A percentile compares a stretch with the other conserved stretches of the same genome.
phyloP scores from a whole-genome alignment of 2,888 invertebrate species.

The Sminthurinus aureus region DNA sequence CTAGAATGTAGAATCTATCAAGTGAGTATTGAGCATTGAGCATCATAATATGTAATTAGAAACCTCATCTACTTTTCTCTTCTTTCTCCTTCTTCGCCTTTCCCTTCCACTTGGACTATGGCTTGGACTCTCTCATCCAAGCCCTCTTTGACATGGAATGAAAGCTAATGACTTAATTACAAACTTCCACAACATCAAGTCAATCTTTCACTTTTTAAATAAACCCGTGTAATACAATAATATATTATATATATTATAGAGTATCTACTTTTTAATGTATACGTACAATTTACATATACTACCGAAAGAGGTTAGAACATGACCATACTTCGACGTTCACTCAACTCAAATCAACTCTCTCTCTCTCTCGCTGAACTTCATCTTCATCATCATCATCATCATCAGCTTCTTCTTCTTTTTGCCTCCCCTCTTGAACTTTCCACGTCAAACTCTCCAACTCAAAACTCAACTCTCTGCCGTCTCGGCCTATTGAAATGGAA shows the following conservation, averaged over 20 bases:
- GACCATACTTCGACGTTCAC: neutral
- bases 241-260: too few relatives aligned
- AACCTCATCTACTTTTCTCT: neutral
- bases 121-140: neutral
- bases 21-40: neutral
- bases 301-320: neutral
- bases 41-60: neutral
- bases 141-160: neutral
- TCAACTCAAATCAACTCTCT: neutral
- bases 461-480: too few relatives aligned
- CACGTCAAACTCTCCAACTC: neutral
- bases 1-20: neutral
- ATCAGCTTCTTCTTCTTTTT: neutral
- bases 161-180: slow-evolving; percentile 8
- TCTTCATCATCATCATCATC: neutral
- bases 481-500: too few relatives aligned
- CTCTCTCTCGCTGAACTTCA: neutral
- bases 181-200: slow-evolving; percentile 20
- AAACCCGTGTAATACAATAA: neutral
- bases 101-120: too few relatives aligned
- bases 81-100: too few relatives aligned
- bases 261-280: neutral
- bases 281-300: neutral
- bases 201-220: slow-evolving; percentile 2
- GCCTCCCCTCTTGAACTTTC: neutral